Base-by-base conservation (phyloP, 2,113 vertebrate genomes). In the Cavia aperea region DNA sequence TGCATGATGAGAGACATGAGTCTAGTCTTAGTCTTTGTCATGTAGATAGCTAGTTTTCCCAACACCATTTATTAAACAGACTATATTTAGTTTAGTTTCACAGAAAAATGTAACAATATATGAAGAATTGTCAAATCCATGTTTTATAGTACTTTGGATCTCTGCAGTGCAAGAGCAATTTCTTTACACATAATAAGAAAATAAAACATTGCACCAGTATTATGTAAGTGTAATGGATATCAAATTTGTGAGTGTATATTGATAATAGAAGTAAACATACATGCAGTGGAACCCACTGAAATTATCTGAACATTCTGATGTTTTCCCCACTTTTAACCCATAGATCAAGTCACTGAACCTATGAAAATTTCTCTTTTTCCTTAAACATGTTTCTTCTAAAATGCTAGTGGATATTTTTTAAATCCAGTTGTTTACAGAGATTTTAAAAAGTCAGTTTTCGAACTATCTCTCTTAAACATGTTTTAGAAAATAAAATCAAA, bases 401-500 rank as follows among this genome's bases (percentile, higher is more conserved):
- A 51, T 89, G 60, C 54, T 62, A 46, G 36, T 63, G 14, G 33
- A 86, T 56, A 79, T 88, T 24, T 63, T 24, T 88, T 66, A 60
- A 56, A 79, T 33, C 31, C 49, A 81, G 2, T 56, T 19, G 43
- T 86, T 79, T 68, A n/a, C 56, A 88, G 63, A 58, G 51, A 39
- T 14, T 77, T 12, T 75, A 86, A 89, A 89, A 70, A 56, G 4
- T 39, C n/a, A 39, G n/a, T n/a, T 5, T 91, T 85, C 86, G 31
- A 89, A 86, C 16, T 86, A 33, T 7, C 33, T 92, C 82, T 86
- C 54, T 54, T 43, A 70, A 70, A 91, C 12, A 24, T 86, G 8
- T 79, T 77, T 93, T 33, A 82, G n/a, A 7, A 89, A 93, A 60
- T 81, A 26, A 65, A 81, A 86, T 86, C 81, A 92, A 89, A 65